These are phyloP conservation scores for Epinephelus lanceolatus DNA, from an alignment of 2,113 vertebrate genomes.

Conservation along the genomic window DNA sequence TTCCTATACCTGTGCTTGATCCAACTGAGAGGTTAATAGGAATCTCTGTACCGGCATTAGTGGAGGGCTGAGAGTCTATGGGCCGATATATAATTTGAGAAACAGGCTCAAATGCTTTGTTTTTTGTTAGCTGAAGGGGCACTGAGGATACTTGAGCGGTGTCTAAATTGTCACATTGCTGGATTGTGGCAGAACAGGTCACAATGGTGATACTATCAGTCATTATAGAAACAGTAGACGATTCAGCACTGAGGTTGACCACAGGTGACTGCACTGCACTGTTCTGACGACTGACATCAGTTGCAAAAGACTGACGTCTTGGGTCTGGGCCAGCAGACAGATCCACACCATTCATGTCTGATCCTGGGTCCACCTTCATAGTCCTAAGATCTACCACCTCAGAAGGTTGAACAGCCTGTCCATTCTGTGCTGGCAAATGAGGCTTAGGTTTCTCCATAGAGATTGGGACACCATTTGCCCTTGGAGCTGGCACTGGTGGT, in stretches of 20 bases:
- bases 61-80: conserved; percentile 81
- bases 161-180: conserved; percentile 79
- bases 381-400: conserved; percentile 96
- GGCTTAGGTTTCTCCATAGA: conserved; percentile 81
- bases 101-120: conserved; percentile 89
- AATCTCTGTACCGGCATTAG: conserved; percentile 85
- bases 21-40: conserved; percentile 94
- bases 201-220: conserved; percentile 87
- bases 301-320: conserved; percentile 83
- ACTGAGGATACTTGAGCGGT: conserved; percentile 81
- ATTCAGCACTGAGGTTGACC: conserved; percentile 92
- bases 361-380: conserved; percentile 87
- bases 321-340: conserved; percentile 85
- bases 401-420: conserved; percentile 82
- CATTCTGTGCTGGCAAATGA: conserved; percentile 85
- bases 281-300: conserved; percentile 86
- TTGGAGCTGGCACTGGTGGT: conserved; percentile 77
- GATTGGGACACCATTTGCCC: conserved; percentile 82
- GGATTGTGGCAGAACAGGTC: conserved; percentile 87
- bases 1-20: conserved; percentile 80
- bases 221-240: conserved; percentile 85
- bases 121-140: conserved; percentile 92
- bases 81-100: conserved; percentile 85
- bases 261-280: conserved; percentile 94
- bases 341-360: conserved; percentile 86